Percentiles rank a stretch among this genome's conserved stretches.
phyloP scores from a whole-genome alignment of 2,113 vertebrate species.

The Plecturocebus donacophilus region DNA sequence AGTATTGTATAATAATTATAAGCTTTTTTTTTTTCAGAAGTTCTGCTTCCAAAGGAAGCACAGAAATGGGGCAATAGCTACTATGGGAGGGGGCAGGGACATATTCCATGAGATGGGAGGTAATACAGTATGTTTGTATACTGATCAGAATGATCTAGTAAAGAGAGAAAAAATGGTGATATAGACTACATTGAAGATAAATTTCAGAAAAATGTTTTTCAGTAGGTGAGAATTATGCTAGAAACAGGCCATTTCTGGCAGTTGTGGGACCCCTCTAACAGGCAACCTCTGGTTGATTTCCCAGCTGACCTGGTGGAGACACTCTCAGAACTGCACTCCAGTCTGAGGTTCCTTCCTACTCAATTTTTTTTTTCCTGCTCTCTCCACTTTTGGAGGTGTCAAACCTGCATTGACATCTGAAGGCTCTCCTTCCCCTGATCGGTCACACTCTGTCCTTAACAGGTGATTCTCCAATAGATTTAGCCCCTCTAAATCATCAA shows the following conservation, averaged over 20 bases:
- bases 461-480: background rate
- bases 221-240: background rate
- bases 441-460: background rate
- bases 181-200: background rate
- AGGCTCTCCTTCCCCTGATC: background rate
- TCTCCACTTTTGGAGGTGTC: background rate
- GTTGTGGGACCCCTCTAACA: background rate
- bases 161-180: background rate
- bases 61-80: background rate
- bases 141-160: background rate
- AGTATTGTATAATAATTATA: background rate
- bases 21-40: background rate
- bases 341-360: background rate
- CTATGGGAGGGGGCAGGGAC: background rate
- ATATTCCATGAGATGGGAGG: background rate
- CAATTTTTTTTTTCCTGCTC: background rate
- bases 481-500: too few relatives aligned
- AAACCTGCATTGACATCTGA: background rate
- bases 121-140: background rate
- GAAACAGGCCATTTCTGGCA: slow-evolving; percentile 1
- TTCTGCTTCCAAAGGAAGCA: background rate
- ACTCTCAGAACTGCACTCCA: background rate
- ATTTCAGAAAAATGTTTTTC: slow-evolving; percentile 22
- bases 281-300: background rate
- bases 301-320: background rate